Evolutionary conservation across 2,797 vertebrate genomes (phyloP).

Genomic region (Cyclopterus lumpus): DNA sequence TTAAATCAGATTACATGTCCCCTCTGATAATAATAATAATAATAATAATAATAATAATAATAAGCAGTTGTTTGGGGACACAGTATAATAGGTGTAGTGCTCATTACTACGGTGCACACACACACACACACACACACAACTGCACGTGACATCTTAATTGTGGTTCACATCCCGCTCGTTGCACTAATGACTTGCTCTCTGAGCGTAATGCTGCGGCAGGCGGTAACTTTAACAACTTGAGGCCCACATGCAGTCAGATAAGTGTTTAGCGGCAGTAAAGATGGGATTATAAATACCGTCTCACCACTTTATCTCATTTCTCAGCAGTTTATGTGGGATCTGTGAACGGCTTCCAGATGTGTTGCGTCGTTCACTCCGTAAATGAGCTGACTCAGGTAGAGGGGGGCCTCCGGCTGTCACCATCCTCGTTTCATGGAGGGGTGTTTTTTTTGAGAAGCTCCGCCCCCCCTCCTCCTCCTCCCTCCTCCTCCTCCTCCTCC

Average conservation of each 20-base stretch:
- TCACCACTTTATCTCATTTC: conserved; percentile 69
- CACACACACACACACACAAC: conserved; percentile 43
- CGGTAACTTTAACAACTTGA: conserved; percentile 75
- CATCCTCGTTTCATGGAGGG: conserved; percentile 11
- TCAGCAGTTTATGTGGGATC: conserved; percentile 73
- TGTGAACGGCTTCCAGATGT: conserved; percentile 80
- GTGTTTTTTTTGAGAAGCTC: conserved; percentile 28
- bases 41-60: no score
- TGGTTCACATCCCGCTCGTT: conserved; percentile 65
- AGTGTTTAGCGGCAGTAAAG: conserved; percentile 72
- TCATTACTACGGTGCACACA: conserved; percentile 36
- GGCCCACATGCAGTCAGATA: conserved; percentile 70
- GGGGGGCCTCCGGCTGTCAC: conserved; percentile 55
- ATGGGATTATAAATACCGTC: conserved; percentile 75
- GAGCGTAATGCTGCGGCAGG: conserved; percentile 60
- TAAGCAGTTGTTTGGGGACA: conserved; percentile 28
- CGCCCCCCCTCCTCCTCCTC: background rate
- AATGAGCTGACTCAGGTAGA: conserved; percentile 78
- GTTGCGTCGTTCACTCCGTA: conserved; percentile 40
- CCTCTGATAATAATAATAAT: conserved; percentile 38
- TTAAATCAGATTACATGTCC: conserved; percentile 72
- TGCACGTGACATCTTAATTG: conserved; percentile 56
- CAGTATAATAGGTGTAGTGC: conserved; percentile 16
- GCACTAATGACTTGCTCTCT: conserved; percentile 74
- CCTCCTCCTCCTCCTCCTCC: no score